Evolutionary conservation across 2,797 vertebrate species (phyloP).

Genomic region (Kryptolebias ocellatus): DNA sequence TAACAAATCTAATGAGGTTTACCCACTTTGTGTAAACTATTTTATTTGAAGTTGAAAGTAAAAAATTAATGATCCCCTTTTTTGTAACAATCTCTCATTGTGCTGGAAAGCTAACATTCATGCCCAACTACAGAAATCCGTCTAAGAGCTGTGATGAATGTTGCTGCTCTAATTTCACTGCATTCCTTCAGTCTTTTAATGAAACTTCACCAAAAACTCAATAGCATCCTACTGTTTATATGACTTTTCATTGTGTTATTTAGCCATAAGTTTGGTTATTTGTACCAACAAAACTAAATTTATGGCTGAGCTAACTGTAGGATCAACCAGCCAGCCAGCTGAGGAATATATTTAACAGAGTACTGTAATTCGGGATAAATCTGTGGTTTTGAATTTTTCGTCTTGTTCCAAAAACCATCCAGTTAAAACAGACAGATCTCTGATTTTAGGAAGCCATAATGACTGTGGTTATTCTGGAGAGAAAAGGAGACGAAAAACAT

Average conservation of each 20-base stretch:
- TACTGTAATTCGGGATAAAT: background rate
- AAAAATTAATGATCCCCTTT: background rate
- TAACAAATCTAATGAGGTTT: constrained; percentile 1
- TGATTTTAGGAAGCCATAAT: constrained; percentile 11
- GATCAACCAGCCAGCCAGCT: background rate
- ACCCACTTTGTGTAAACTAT: background rate
- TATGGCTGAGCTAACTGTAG: background rate
- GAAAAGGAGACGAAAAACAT: constrained; percentile 21
- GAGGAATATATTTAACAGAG: background rate
- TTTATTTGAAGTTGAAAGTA: constrained; percentile 10
- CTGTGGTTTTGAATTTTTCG: background rate
- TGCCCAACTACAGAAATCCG: too few relatives aligned
- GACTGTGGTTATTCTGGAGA: constrained; percentile 25
- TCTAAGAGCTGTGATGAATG: too few relatives aligned
- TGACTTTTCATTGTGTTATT: too few relatives aligned
- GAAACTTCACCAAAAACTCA: background rate
- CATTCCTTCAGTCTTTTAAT: background rate
- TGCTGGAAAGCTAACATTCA: too few relatives aligned
- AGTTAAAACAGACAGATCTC: background rate
- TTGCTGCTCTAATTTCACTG: too few relatives aligned
- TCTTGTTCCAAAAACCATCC: too few relatives aligned
- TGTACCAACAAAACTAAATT: background rate
- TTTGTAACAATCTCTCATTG: background rate
- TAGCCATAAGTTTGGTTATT: background rate
- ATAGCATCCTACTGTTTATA: background rate